A percentile compares a stretch with the other conserved stretches of the same genome.
Evolutionary conservation across 2,113 vertebrate species (phyloP).

Genomic region (Mastomys coucha): DNA sequence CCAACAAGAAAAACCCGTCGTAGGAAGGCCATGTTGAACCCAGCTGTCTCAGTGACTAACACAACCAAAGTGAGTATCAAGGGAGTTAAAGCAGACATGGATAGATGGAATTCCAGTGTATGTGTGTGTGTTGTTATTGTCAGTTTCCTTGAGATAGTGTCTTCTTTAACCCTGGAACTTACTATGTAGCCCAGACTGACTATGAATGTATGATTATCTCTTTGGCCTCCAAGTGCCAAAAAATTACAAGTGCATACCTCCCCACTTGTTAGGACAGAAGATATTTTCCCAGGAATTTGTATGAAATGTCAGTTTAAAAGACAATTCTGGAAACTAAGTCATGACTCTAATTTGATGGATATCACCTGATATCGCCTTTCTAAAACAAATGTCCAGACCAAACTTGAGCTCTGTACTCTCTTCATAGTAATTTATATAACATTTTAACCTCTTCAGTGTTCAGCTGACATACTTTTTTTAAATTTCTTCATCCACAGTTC

Average conservation of each 20-base stretch:
- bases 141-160: neutral
- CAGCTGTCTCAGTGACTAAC: neutral
- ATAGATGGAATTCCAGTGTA: neutral
- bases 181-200: neutral
- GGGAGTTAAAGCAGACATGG: neutral
- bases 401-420: neutral
- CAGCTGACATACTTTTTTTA: neutral
- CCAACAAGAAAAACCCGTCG: fast-evolving
- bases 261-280: no score
- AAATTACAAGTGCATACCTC: neutral
- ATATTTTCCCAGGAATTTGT: neutral
- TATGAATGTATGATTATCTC: neutral
- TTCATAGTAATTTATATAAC: neutral
- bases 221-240: neutral
- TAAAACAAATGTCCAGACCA: neutral
- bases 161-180: neutral
- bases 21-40: neutral
- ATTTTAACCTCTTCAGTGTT: neutral
- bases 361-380: neutral
- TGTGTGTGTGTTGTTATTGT: neutral
- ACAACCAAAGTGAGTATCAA: neutral
- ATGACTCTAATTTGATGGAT: neutral
- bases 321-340: no score
- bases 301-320: neutral
- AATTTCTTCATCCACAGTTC: neutral